Base-by-base conservation (phyloP, 2,113 vertebrate genomes). In the Ictalurus punctatus region DNA sequence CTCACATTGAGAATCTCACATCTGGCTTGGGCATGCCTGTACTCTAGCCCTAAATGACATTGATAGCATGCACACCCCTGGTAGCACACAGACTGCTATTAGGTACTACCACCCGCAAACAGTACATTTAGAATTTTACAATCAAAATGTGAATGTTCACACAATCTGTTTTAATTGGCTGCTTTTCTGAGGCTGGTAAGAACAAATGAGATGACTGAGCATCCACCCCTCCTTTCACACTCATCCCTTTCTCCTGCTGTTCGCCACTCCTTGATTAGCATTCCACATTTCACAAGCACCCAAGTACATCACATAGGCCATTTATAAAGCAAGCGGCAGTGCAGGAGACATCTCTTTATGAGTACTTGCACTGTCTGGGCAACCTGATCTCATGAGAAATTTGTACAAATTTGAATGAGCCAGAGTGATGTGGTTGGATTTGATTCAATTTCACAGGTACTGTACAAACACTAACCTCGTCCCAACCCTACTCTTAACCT, bases 141-240 rank as follows among this genome's bases (percentile, higher is more conserved):
- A 85, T 74, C 17, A 56, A 74, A 81, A 91, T 71, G 23, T 81
- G 44, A 76, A 37, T 30, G 27, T 84, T 74, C 12, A 65, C 54
- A 71, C 63, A 67, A 85, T 83, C 44, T 58, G 73, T 7, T 79
- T 88, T 56, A 78, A 59, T 86, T 83, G 71, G 71, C 48, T 84
- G 85, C 73, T 40, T 59, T 83, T 80, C 25, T 52, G 25, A 87
- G 58, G 37, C 59, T 87, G 81, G 16, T 73, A 81, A 85, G 27
- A 65, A 84, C 87, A 90, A 78, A 88, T 78, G 84, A 84, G 87
- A 83, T 89, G 85, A 89, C 54, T 52, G 40, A 80, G 44, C 82
- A 71, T 27, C 44, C 40, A 69, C 84, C 67, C 13, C 85, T 84
- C 80, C 73, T 74, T 58, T 58, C 63, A 87, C 82, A 59, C 63